phyloP scores from a whole-genome alignment of 2,797 vertebrate species.

The Carcharodon carcharias region DNA sequence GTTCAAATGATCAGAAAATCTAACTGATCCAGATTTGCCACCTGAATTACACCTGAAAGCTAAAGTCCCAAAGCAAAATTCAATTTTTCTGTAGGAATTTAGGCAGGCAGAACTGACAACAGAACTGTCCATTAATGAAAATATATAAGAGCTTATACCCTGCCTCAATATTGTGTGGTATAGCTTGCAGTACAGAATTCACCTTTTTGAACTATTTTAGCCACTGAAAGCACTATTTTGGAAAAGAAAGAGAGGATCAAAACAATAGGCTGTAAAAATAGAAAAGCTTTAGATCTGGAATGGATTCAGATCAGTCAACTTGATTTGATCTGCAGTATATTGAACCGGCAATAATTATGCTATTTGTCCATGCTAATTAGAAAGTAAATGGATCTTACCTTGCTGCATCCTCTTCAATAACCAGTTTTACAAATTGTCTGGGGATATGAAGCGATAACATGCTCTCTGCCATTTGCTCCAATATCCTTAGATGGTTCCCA shows the following conservation, averaged over 20 bases:
- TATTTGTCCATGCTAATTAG: not conserved
- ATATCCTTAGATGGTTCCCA: conserved; percentile 84
- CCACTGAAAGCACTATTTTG: not conserved
- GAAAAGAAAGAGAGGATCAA: not conserved
- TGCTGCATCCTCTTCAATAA: conserved; percentile 86
- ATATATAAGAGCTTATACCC: not conserved
- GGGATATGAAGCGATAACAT: conserved; percentile 84
- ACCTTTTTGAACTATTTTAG: not conserved
- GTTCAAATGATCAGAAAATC: not conserved
- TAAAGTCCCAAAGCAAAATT: not conserved
- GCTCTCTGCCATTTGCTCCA: conserved; percentile 98
- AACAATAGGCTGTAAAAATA: not conserved
- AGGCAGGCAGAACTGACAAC: not conserved
- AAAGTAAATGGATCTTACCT: conserved; percentile 59
- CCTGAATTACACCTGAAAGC: not conserved
- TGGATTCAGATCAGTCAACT: not conserved
- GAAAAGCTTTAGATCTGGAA: not conserved
- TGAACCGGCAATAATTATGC: not conserved
- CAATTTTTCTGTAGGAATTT: not conserved
- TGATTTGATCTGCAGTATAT: not conserved
- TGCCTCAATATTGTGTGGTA: not conserved
- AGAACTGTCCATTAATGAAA: not conserved
- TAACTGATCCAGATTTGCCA: not conserved
- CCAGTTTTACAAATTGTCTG: conserved; percentile 85
- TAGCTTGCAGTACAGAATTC: not conserved